Evolutionary conservation across 2,113 vertebrate genomes (phyloP), one percentile per base, ranked within the genome.

Genomic region (Trichomycterus rosablanca): DNA sequence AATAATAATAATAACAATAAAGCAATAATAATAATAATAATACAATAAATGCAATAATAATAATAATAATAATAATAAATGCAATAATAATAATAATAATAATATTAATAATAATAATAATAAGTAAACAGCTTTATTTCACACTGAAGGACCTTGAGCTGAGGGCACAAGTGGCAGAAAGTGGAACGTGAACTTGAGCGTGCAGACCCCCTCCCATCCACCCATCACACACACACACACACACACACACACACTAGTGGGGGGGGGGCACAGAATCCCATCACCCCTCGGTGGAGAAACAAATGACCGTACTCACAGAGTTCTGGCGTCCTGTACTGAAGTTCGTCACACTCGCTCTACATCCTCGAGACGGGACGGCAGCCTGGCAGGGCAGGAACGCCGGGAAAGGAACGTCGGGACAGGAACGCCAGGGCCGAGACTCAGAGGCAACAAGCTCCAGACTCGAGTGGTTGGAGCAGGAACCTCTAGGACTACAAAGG

Each of bases 311-410:
- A 98, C 96, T 98, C 97, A 98, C 96, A 63, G 64, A 39, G 63
- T 48, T 94, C 92, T 89, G 81, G 91, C 88, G 90, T 96, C 93
- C 93, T 88, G 90, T 90, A 91, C 90, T 97, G 91, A 64, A 59
- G 48, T 84, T 46, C 39, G 22, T 4, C 30, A 10, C 22, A 15
- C 45, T 60, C 51, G 10, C 32, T 37, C 40, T 16, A 26, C n/a
- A n/a, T n/a, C n/a, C n/a, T n/a, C n/a, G n/a, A n/a, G n/a, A n/a
- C n/a, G n/a, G n/a, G n/a, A 9, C 9, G 34, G 34, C 34, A 35
- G 7, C 9, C 9, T 11, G 34, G 4, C 14, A 12, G 34, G 14
- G 34, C 34, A 35, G 34, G 34, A 12, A 35, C 34, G n/a, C n/a
- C n/a, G n/a, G n/a, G n/a, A n/a, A n/a, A n/a, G n/a, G n/a, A n/a